Percentiles rank a stretch among this genome's conserved stretches.
Conservation (phyloP, 2,113 vertebrate genomes). For the Verasper variegatus region DNA sequence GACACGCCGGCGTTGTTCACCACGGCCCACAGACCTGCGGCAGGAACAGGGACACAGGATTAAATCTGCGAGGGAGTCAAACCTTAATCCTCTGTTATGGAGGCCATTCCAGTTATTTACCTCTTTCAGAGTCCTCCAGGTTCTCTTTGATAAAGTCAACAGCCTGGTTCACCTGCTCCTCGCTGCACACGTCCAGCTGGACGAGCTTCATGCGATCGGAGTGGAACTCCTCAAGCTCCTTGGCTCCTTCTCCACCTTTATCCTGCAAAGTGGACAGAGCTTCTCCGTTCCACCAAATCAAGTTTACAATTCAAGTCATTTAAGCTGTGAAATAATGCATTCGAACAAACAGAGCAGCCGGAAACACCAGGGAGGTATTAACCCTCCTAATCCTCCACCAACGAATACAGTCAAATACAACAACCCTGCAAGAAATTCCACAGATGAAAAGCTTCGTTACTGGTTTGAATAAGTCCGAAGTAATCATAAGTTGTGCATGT, state of each 20-base stretch:
- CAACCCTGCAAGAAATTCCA: too few relatives aligned
- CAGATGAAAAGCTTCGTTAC: neutral
- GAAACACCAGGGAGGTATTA: neutral
- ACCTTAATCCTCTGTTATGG: neutral
- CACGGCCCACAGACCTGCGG: constrained; percentile 89
- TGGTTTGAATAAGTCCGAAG: neutral
- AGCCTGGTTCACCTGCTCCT: constrained; percentile 84
- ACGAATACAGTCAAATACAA: neutral
- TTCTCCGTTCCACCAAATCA: neutral
- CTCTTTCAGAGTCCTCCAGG: constrained; percentile 80
- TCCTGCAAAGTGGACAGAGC: constrained; percentile 69
- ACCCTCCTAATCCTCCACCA: neutral
- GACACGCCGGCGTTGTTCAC: constrained; percentile 90
- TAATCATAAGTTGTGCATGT: too few relatives aligned
- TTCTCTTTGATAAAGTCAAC: constrained; percentile 79
- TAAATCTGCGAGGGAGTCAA: neutral
- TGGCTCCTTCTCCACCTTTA: constrained; percentile 82
- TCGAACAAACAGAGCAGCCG: too few relatives aligned
- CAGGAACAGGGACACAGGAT: neutral
- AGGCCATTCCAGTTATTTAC: constrained; percentile 50
- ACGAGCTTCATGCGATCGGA: constrained; percentile 87
- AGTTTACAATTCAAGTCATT: neutral
- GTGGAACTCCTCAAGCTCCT: constrained; percentile 79
- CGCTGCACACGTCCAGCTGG: constrained; percentile 90
- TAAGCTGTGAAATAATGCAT: neutral